Evolutionary conservation across 2,113 vertebrate species (phyloP).

Genomic region (Pelmatolapia mariae): DNA sequence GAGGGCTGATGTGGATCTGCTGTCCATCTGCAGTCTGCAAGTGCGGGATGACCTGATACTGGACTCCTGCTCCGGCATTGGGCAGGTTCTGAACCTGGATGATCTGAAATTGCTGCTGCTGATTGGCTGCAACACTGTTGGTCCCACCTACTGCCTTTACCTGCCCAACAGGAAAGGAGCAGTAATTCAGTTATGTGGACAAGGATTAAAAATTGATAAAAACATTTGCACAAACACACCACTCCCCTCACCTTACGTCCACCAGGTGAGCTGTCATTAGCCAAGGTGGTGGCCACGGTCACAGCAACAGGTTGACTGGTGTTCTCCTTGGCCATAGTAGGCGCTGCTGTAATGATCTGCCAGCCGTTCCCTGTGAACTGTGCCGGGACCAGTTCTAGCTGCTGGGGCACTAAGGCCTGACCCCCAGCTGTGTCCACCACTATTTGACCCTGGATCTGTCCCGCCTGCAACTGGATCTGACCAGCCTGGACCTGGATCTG

Average conservation of each 20-base stretch:
- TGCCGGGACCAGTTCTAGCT: conserved; percentile 93
- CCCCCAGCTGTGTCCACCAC: conserved; percentile 75
- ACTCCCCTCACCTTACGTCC: conserved; percentile 82
- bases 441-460: conserved; percentile 88
- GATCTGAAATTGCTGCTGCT: conserved; percentile 86
- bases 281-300: conserved; percentile 72
- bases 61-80: conserved; percentile 84
- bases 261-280: conserved; percentile 76
- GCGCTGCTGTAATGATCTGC: conserved; percentile 91
- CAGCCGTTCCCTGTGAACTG: conserved; percentile 94
- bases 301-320: conserved; percentile 81
- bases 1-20: conserved; percentile 91
- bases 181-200: neutral
- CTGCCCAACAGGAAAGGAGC: conserved; percentile 42
- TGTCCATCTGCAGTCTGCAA: conserved; percentile 93
- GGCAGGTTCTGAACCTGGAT: conserved; percentile 89
- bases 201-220: neutral
- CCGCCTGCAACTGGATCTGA: conserved; percentile 89
- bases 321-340: conserved; percentile 86
- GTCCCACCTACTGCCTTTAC: conserved; percentile 71
- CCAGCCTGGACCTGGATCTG: conserved; percentile 92
- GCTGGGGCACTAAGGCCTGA: conserved; percentile 87
- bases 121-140: conserved; percentile 48
- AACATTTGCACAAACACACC: neutral
- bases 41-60: conserved; percentile 99